phyloP scores from a whole-genome alignment of 2,888 invertebrate species.

The Orthonevra nobilis region DNA sequence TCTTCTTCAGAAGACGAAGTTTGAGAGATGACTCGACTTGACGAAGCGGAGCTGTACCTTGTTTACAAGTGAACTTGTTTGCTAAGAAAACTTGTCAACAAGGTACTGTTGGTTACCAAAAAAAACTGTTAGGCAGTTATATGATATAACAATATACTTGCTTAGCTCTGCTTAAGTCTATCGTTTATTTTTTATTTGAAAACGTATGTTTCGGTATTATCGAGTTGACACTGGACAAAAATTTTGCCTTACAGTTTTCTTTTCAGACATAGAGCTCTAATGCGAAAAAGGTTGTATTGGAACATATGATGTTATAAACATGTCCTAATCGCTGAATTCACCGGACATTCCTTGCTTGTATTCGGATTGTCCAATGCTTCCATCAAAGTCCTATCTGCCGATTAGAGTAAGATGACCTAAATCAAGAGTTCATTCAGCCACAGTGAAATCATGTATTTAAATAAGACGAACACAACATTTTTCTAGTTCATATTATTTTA shows the following conservation, averaged over 20 bases:
- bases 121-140: too few relatives aligned
- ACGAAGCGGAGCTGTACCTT: too few relatives aligned
- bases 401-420: background rate
- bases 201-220: conserved; percentile 23
- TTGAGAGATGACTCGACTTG: too few relatives aligned
- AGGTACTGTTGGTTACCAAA: too few relatives aligned
- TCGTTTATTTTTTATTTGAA: conserved; percentile 12
- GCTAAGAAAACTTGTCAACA: too few relatives aligned
- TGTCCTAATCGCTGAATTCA: conserved; percentile 3
- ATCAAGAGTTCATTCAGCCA: conserved; percentile 11
- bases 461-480: too few relatives aligned
- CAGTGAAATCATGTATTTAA: too few relatives aligned
- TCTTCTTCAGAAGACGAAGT: too few relatives aligned
- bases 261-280: conserved; percentile 4
- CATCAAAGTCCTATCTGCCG: background rate
- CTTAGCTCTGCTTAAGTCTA: conserved; percentile 26
- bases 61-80: too few relatives aligned
- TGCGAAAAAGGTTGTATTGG: conserved; percentile 22
- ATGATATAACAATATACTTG: too few relatives aligned
- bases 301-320: conserved; percentile 15
- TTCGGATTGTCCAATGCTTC: background rate
- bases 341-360: conserved; percentile 1
- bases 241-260: conserved; percentile 22
- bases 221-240: conserved; percentile 15
- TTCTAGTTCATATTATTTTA: conserved; percentile 12